phyloP scores from a whole-genome alignment of 2,797 vertebrate species.

The Gorsachius magnificus region DNA sequence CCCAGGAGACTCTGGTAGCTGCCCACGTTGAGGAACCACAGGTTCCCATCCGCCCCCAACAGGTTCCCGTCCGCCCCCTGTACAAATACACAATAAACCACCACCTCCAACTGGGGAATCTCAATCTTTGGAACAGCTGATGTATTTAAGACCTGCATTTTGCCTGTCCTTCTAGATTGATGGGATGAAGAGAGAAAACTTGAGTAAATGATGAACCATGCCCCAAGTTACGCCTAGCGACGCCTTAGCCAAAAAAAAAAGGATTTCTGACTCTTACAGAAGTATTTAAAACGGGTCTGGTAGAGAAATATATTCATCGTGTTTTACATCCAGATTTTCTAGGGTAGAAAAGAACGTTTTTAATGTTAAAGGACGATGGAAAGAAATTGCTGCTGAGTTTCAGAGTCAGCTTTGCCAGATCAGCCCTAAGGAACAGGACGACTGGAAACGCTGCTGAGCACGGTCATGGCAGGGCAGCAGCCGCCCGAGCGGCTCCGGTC shows the following conservation, averaged over 20 bases:
- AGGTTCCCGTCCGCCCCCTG: not conserved
- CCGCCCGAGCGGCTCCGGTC: not conserved
- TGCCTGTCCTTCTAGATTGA: not conserved
- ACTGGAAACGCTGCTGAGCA: not conserved
- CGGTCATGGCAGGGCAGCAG: not conserved
- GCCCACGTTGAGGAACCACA: rapidly evolving
- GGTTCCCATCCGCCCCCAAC: not conserved
- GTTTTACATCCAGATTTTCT: not conserved
- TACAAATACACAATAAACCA: not conserved
- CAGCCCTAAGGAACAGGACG: rapidly evolving
- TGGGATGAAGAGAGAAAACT: not conserved
- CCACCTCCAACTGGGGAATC: not conserved
- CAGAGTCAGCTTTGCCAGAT: not conserved
- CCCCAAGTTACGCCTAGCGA: not conserved
- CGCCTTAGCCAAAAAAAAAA: not conserved
- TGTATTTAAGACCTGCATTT: not conserved
- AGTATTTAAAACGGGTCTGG: not conserved
- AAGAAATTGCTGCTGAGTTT: not conserved
- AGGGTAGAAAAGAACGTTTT: not conserved
- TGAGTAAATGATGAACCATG: not conserved
- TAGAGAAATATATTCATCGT: not conserved
- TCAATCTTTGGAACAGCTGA: not conserved
- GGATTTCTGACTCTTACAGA: not conserved
- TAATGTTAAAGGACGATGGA: not conserved
- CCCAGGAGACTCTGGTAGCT: not conserved